Percentiles rank a stretch among this genome's conserved stretches.
phyloP scores from a whole-genome alignment of 2,797 vertebrate genomes.

The Hozukius guyotensis region DNA sequence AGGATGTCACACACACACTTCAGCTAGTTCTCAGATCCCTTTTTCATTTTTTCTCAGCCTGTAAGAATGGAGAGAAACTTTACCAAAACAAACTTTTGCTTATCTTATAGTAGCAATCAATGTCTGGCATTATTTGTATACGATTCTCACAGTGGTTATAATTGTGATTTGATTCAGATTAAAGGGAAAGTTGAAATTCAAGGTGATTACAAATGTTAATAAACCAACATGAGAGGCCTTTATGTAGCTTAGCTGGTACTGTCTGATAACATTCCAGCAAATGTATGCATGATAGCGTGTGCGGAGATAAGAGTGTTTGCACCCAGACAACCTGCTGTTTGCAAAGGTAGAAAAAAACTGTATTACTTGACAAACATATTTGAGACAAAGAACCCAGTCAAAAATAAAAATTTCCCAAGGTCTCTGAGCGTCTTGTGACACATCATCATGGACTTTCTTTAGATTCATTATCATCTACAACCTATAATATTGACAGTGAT shows the following conservation, averaged over 20 bases:
- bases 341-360: not conserved
- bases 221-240: constrained; percentile 15
- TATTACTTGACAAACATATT: constrained; percentile 1
- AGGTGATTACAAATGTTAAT: constrained; percentile 2
- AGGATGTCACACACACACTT: not conserved
- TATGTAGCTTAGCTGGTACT: not conserved
- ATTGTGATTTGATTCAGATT: constrained; percentile 4
- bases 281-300: constrained; percentile 20
- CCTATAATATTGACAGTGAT: not conserved
- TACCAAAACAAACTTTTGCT: constrained; percentile 4
- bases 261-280: constrained; percentile 25
- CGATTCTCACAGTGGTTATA: not conserved
- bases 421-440: not conserved
- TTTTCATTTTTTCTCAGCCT: constrained; percentile 1
- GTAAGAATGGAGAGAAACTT: not conserved
- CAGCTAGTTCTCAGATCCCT: not conserved
- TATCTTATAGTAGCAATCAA: not conserved
- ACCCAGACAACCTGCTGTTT: constrained; percentile 14
- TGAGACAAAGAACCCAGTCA: constrained; percentile 25
- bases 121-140: not conserved
- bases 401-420: constrained; percentile 10
- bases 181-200: constrained; percentile 6
- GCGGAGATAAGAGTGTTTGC: constrained; percentile 39
- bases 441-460: not conserved
- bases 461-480: not conserved